These are phyloP conservation scores for Epinephelus awoara DNA, from an alignment of 2,797 vertebrate genomes.

Conservation along the genomic window DNA sequence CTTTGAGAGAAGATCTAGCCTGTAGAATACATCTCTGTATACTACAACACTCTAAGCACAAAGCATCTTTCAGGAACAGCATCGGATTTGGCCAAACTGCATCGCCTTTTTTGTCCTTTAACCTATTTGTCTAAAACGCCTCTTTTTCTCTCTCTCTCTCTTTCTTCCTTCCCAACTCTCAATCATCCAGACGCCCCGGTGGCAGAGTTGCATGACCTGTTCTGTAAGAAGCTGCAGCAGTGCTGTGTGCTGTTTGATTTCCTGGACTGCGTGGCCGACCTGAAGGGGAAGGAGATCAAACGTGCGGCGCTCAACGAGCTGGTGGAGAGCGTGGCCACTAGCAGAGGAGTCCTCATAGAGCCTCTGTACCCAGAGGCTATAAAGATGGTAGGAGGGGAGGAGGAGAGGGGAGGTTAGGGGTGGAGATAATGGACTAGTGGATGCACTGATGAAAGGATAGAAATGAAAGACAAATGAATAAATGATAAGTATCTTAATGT, in stretches of 20 bases:
- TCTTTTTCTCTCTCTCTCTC: neutral
- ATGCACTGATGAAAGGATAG: neutral
- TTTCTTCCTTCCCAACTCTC: slow-evolving; percentile 19
- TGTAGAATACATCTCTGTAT: slow-evolving; percentile 45
- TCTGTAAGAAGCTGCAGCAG: slow-evolving; percentile 96
- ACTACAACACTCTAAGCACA: slow-evolving; percentile 15
- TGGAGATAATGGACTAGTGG: neutral
- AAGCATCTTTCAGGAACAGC: slow-evolving; percentile 12
- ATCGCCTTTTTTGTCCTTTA: slow-evolving; percentile 12
- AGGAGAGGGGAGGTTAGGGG: neutral
- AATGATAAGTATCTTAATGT: neutral
- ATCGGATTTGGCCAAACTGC: slow-evolving; percentile 10
- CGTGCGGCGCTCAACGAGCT: slow-evolving; percentile 93
- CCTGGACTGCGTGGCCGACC: slow-evolving; percentile 94
- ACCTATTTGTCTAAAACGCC: slow-evolving; percentile 29
- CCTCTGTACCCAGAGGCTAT: slow-evolving; percentile 94
- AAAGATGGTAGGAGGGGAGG: slow-evolving; percentile 88
- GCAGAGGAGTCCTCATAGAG: slow-evolving; percentile 93
- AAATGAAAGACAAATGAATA: neutral
- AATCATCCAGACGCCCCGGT: slow-evolving; percentile 88
- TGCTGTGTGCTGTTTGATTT: slow-evolving; percentile 95
- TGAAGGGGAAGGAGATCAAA: slow-evolving; percentile 96
- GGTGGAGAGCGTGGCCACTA: slow-evolving; percentile 94
- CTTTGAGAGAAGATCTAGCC: slow-evolving; percentile 39
- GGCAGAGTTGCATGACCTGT: slow-evolving; percentile 93